Conservation (phyloP, 2,888 invertebrate genomes). For the Pocota personata region DNA sequence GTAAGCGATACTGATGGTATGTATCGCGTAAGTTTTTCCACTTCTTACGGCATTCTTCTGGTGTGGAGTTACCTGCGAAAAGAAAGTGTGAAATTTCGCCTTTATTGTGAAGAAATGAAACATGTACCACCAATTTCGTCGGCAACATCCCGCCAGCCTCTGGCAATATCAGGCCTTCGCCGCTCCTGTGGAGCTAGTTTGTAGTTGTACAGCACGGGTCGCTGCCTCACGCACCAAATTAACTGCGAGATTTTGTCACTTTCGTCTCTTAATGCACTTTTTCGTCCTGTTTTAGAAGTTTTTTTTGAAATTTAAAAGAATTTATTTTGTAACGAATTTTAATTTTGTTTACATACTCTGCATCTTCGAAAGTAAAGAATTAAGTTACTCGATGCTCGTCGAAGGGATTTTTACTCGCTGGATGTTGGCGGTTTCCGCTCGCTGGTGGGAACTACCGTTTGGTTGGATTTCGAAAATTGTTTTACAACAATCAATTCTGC, state of each 20-base stretch:
- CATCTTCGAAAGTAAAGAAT: slow-evolving; percentile 1
- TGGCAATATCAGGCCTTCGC: slow-evolving; percentile 79
- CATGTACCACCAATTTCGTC: slow-evolving; percentile 80
- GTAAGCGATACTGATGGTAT: slow-evolving; percentile 77
- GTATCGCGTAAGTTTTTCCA: slow-evolving; percentile 82
- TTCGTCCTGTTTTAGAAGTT: slow-evolving; percentile 1
- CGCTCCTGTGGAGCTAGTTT: slow-evolving; percentile 79
- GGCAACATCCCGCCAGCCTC: slow-evolving; percentile 80
- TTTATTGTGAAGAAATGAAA: slow-evolving; percentile 16
- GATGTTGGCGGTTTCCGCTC: not conserved
- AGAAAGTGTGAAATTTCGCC: not conserved
- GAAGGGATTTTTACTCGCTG: slow-evolving; percentile 26
- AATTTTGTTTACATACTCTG: slow-evolving; percentile 27
- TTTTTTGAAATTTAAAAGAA: not conserved
- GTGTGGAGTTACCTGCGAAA: slow-evolving; percentile 77
- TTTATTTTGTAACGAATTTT: slow-evolving; percentile 10
- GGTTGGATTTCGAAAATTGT: not conserved
- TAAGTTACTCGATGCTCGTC: slow-evolving; percentile 39
- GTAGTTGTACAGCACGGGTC: slow-evolving; percentile 81
- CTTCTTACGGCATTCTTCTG: slow-evolving; percentile 80
- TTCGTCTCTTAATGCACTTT: slow-evolving; percentile 8
- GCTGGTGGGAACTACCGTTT: not conserved
- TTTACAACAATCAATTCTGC: not conserved
- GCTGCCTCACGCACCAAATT: slow-evolving; percentile 77
- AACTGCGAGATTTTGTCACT: slow-evolving; percentile 33